These are phyloP conservation scores for Hylia prasina DNA, from an alignment of 2,113 vertebrate species.

Conservation along the genomic window DNA sequence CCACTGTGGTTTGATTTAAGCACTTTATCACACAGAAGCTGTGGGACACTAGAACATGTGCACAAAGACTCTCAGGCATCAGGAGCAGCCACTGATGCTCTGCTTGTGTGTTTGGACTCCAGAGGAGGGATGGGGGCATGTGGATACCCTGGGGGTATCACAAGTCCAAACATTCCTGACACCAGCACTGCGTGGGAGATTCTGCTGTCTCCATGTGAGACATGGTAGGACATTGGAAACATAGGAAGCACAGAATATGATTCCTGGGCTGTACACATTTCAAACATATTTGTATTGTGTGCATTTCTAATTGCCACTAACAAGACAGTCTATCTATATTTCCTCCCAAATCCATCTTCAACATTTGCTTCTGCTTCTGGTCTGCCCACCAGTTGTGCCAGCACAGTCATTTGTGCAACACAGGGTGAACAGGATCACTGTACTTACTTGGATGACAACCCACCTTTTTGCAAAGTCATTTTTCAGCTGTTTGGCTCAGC, in stretches of 20 bases:
- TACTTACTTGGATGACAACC: not conserved
- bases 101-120: not conserved
- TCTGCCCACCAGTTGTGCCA: not conserved
- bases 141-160: not conserved
- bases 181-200: fast-evolving
- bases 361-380: not conserved
- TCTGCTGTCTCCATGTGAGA: not conserved
- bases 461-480: not conserved
- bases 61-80: not conserved
- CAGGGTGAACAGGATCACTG: not conserved
- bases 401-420: not conserved
- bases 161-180: no score
- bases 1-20: not conserved
- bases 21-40: not conserved
- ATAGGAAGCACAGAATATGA: not conserved
- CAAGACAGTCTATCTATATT: not conserved
- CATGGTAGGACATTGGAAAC: not conserved
- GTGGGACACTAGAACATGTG: not conserved
- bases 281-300: not conserved
- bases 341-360: not conserved
- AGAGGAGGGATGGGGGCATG: not conserved
- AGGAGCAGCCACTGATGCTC: not conserved
- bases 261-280: not conserved
- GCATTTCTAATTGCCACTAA: not conserved
- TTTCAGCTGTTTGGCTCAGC: not conserved